These are phyloP conservation scores for Itoplectis maculator DNA, from an alignment of 2,888 invertebrate species.

Conservation along the genomic window DNA sequence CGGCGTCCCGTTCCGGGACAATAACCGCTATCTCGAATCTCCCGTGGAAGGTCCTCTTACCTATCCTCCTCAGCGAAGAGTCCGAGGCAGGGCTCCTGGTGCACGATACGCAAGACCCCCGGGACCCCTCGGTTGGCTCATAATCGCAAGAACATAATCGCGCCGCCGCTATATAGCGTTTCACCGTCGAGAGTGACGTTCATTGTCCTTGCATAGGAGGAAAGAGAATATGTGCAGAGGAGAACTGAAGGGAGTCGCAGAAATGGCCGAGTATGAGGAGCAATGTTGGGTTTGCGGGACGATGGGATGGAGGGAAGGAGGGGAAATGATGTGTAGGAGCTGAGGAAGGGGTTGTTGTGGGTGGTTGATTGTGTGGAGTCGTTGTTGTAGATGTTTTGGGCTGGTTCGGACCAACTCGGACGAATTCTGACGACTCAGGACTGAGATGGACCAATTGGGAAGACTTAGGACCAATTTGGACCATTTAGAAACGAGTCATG, in stretches of 20 bases:
- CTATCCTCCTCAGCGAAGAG: conserved; percentile 64
- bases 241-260: conserved; percentile 5
- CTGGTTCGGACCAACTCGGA: no score
- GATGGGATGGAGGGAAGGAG: neutral
- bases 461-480: no score
- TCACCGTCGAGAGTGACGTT: conserved; percentile 53
- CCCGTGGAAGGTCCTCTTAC: conserved; percentile 75
- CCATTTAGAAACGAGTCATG: no score
- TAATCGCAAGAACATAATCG: conserved; percentile 38
- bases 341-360: no score
- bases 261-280: neutral
- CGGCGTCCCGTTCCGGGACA: conserved; percentile 78
- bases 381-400: no score
- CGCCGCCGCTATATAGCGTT: conserved; percentile 33
- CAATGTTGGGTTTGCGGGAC: no score
- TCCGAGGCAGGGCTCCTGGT: conserved; percentile 8
- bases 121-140: conserved; percentile 22
- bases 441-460: no score
- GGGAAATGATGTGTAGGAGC: no score
- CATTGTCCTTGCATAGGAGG: conserved; percentile 54
- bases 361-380: no score
- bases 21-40: conserved; percentile 81
- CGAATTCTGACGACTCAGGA: no score
- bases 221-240: conserved; percentile 18
- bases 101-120: conserved; percentile 14